Percentiles rank a stretch among this genome's conserved stretches.
phyloP scores from a whole-genome alignment of 2,113 vertebrate genomes.

The Rhineura floridana region DNA sequence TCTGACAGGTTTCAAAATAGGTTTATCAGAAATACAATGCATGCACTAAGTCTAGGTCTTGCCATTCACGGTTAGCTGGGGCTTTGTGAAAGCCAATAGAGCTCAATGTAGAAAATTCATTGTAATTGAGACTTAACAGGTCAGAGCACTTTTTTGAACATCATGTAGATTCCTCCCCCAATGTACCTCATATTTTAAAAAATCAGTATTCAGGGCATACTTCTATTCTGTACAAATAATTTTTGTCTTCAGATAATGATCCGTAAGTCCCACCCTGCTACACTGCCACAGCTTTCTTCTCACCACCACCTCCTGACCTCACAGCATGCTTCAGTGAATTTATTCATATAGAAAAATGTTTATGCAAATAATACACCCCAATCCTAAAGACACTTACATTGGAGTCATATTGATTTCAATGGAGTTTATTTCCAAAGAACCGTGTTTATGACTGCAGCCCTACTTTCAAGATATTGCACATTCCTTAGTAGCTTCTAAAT shows the following conservation, averaged over 20 bases:
- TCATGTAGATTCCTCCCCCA: too few relatives aligned
- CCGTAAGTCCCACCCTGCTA: neutral
- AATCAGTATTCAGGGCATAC: neutral
- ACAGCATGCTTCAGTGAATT: neutral
- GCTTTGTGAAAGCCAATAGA: too few relatives aligned
- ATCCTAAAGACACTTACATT: neutral
- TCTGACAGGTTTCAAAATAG: neutral
- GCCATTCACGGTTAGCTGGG: too few relatives aligned
- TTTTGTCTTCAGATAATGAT: too few relatives aligned
- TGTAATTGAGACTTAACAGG: neutral
- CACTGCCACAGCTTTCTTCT: neutral
- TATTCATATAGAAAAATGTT: neutral
- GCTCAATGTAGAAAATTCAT: neutral
- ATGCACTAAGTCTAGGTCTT: neutral
- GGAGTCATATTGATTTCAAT: neutral
- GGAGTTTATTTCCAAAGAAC: neutral
- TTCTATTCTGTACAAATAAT: neutral
- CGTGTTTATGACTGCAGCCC: neutral
- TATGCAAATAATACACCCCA: neutral
- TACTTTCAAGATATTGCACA: conserved; percentile 8
- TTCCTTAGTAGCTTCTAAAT: neutral
- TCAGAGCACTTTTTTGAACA: neutral
- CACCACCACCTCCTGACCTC: too few relatives aligned
- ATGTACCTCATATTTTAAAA: neutral
- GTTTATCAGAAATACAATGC: neutral